Base-by-base conservation (phyloP, 2,888 invertebrate genomes). In the Diarsia mendica region DNA sequence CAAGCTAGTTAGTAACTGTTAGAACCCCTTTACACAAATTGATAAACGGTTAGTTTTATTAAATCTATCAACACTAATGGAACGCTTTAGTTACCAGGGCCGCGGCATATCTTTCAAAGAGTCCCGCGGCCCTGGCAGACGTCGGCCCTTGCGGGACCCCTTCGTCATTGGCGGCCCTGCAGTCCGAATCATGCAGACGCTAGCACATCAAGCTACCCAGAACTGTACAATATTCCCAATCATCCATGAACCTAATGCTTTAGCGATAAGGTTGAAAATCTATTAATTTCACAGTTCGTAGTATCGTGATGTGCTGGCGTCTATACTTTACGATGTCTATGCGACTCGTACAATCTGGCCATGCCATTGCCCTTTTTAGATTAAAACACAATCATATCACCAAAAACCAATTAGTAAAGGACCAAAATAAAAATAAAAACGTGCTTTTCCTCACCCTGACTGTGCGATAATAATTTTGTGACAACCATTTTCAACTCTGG, bases 401-500 rank as follows among this genome's bases (percentile, higher is more conserved):
- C 10, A 39, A n/a, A 28, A 69, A 66, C 49, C 48, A 58, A 72
- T 63, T n/a, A 64, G 23, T 85, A 63, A 67, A 64, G 15, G 44
- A 72, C 70, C 68, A 63, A 15, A 66, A 79, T 64, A 78, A 72
- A 72, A 72, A 53, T 9, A 53, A 67, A 69, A 75, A 67, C 60
- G 72, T 82, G 82, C 83, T 33, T 76, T 74, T 82, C 75, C 94
- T 96, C 95, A 96, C 96, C 96, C 89, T 93, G 92, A 81, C 92
- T 92, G 82, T 92, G 93, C 75, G 94, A 93, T 90, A 96, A 92
- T 83, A 96, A 90, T 93, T 95, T 96, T 87, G 96, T 94, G 77
- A 96, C 94, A 89, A 96, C 96, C 74, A 95, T 91, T 95, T 95
- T 95, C 92, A 96, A 91, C 90, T 96, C 95, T 88, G 95, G 96